phyloP scores from a whole-genome alignment of 2,888 invertebrate species.

The Mimumesa dahlbomi region DNA sequence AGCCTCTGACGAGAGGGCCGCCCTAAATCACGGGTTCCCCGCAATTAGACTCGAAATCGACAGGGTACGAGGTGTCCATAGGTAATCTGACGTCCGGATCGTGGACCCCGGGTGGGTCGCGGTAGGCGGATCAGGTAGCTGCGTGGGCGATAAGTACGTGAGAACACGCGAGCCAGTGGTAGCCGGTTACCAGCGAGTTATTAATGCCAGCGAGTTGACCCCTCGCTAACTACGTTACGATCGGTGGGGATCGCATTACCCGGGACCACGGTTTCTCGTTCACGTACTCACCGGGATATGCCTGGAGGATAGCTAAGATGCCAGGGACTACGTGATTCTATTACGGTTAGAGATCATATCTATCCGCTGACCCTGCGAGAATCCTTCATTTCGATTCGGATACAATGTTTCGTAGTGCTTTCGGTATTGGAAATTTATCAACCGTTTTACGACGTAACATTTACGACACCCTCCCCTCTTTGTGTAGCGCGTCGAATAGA shows the following conservation, averaged over 20 bases:
- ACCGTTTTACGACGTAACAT: no score
- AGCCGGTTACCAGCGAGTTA: conserved; percentile 44
- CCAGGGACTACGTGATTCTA: conserved; percentile 63
- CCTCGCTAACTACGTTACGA: conserved; percentile 50
- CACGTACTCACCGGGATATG: conserved; percentile 16
- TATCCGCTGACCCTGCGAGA: conserved; percentile 27
- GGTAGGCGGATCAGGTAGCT: conserved; percentile 48
- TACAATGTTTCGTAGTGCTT: no score
- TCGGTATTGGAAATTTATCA: no score
- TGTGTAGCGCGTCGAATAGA: no score
- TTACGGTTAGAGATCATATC: conserved; percentile 57
- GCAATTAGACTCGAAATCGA: no score
- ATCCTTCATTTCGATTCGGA: no score
- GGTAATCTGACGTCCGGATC: conserved; percentile 40
- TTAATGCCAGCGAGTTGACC: conserved; percentile 43
- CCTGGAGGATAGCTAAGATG: conserved; percentile 39
- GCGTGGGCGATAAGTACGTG: conserved; percentile 56
- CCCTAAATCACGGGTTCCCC: no score
- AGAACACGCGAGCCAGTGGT: conserved; percentile 48
- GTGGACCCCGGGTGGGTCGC: conserved; percentile 17
- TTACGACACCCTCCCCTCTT: no score
- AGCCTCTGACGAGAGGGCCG: no score
- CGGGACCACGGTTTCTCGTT: not conserved
- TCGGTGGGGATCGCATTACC: conserved; percentile 54
- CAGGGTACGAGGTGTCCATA: not conserved